A percentile compares a stretch with the other conserved stretches of the same genome.
Conservation (phyloP, 2,888 invertebrate genomes). For the Eupithecia subfuscata region DNA sequence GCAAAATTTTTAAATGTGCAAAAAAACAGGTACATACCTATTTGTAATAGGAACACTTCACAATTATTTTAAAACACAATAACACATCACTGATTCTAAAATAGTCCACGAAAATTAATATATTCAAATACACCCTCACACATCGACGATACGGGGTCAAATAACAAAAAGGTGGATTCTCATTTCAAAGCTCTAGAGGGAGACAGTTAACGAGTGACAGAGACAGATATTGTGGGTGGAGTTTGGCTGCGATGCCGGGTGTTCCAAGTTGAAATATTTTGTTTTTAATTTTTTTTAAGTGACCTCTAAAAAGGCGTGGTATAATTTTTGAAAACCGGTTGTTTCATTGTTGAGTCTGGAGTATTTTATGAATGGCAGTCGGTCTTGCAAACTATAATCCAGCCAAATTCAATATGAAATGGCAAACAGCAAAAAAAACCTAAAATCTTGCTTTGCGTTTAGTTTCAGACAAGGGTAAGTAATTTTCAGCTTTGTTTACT, state of each 20-base stretch:
- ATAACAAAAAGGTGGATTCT: slow-evolving; percentile 71
- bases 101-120: slow-evolving; percentile 30
- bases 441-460: no score
- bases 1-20: not conserved
- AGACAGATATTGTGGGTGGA: slow-evolving; percentile 60
- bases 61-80: slow-evolving; percentile 21
- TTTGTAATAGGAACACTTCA: slow-evolving; percentile 17
- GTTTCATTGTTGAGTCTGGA: slow-evolving; percentile 23
- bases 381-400: not conserved
- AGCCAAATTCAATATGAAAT: not conserved
- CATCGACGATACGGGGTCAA: slow-evolving; percentile 66
- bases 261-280: slow-evolving; percentile 48
- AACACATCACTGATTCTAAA: slow-evolving; percentile 25
- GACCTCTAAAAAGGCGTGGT: slow-evolving; percentile 57
- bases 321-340: slow-evolving; percentile 41
- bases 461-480: no score
- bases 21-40: not conserved
- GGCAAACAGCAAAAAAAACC: not conserved
- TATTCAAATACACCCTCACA: slow-evolving; percentile 65
- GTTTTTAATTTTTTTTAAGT: slow-evolving; percentile 51
- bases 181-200: slow-evolving; percentile 67
- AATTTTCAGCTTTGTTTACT: not conserved
- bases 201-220: slow-evolving; percentile 54
- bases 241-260: slow-evolving; percentile 52
- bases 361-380: slow-evolving; percentile 18